Evolutionary conservation across 2,797 vertebrate species (phyloP).

Genomic region (Setipinna tenuifilis): DNA sequence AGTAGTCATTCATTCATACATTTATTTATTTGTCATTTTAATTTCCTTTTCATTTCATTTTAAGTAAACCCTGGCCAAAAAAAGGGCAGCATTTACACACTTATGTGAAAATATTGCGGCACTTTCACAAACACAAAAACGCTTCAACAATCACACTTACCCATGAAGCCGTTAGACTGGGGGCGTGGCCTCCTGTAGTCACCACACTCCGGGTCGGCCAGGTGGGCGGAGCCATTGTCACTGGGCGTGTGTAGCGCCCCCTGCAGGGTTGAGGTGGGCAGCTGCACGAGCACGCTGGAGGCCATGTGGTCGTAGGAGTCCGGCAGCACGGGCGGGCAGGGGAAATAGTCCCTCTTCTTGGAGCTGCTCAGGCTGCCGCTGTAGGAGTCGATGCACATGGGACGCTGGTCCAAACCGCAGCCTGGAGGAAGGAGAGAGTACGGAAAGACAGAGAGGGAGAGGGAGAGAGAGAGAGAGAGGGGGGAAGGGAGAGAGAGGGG

Average conservation of each 20-base stretch:
- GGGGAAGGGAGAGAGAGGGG: background rate
- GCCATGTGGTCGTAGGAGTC: constrained; percentile 79
- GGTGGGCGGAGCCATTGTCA: constrained; percentile 62
- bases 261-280: constrained; percentile 62
- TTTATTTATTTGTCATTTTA: no score
- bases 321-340: constrained; percentile 64
- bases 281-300: constrained; percentile 66
- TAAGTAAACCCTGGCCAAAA: no score
- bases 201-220: constrained; percentile 67
- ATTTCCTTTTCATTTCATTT: no score
- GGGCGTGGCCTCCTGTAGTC: constrained; percentile 69
- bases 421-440: constrained; percentile 65
- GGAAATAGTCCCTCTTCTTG: constrained; percentile 78
- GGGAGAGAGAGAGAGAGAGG: no score
- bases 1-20: no score
- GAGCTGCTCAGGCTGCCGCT: constrained; percentile 69
- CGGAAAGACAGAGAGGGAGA: no score
- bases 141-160: constrained; percentile 68
- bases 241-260: constrained; percentile 63
- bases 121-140: no score
- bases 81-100: no score
- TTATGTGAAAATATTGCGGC: no score
- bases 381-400: constrained; percentile 71
- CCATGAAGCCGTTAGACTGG: constrained; percentile 81
- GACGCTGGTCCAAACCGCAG: constrained; percentile 75